phyloP scores from a whole-genome alignment of 2,113 vertebrate genomes.

The Hippocampus zosterae region DNA sequence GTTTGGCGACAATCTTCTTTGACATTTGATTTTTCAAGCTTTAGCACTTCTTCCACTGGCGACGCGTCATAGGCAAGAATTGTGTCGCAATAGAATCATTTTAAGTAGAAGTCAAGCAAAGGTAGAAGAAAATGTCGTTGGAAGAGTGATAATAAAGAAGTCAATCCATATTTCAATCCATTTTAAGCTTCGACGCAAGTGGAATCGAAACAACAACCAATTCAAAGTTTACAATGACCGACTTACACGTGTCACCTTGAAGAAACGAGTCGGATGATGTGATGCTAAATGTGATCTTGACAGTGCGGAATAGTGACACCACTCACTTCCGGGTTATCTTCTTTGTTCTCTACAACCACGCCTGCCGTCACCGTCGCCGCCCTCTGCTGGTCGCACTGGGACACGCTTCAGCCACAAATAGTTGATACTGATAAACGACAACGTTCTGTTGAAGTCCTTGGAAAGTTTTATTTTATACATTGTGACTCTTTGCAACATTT shows the following conservation, averaged over 20 bases:
- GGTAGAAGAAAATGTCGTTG: no score
- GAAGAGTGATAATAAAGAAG: no score
- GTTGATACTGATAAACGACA: not conserved
- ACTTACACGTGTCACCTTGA: not conserved
- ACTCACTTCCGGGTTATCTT: conserved; percentile 23
- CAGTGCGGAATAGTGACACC: not conserved
- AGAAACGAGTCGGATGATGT: not conserved
- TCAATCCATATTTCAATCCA: not conserved
- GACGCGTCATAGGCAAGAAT: not conserved
- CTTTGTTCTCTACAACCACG: not conserved
- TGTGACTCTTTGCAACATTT: not conserved
- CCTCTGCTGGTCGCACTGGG: not conserved
- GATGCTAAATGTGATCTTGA: not conserved
- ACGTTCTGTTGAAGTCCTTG: not conserved
- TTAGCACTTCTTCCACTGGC: not conserved
- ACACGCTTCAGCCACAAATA: not conserved
- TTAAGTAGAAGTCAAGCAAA: not conserved
- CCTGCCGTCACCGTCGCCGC: not conserved
- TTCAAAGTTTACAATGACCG: not conserved
- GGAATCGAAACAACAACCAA: not conserved
- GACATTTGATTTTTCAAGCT: not conserved
- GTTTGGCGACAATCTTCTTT: not conserved
- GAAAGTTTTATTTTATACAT: not conserved
- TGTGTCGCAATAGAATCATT: not conserved
- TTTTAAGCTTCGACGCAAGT: not conserved